These are phyloP conservation scores for Petrosia ficiformis DNA, from an alignment of 37 sponge, comb jelly and placozoan species.

Conservation along the genomic window DNA sequence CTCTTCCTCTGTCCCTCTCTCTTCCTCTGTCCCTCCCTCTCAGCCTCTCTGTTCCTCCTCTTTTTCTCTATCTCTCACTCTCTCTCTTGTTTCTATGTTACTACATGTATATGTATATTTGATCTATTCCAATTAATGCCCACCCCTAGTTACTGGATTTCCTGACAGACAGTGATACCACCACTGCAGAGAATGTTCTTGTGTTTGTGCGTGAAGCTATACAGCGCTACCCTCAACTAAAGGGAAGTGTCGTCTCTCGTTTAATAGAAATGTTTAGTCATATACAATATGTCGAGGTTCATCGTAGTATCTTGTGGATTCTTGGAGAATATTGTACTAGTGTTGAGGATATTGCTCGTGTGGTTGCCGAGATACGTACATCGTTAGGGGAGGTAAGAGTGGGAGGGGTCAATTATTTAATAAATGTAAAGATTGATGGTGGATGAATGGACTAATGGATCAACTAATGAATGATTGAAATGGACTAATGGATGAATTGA, in stretches of 20 bases:
- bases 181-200: conserved; percentile 85
- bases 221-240: conserved; percentile 82
- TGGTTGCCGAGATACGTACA: conserved; percentile 75
- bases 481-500: too few species aligned
- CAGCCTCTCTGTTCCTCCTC: too few species aligned
- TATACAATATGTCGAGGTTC: conserved; percentile 69
- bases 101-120: too few species aligned
- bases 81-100: too few species aligned
- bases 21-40: too few species aligned
- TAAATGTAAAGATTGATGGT: too few species aligned
- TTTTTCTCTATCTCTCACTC: too few species aligned
- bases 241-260: conserved; percentile 56
- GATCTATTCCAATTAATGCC: conserved; percentile 2
- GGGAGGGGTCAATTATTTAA: too few species aligned
- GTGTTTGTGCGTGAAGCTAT: conserved; percentile 93
- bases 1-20: too few species aligned
- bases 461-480: too few species aligned
- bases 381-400: conserved; percentile 84
- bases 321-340: conserved; percentile 95
- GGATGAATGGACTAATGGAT: too few species aligned
- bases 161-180: conserved; percentile 80
- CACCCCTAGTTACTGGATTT: conserved; percentile 80
- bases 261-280: conserved; percentile 82
- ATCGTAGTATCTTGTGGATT: conserved; percentile 90
- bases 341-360: conserved; percentile 79